Conservation (phyloP, 23 tunicate genomes). For the Ciona savignyi region DNA sequence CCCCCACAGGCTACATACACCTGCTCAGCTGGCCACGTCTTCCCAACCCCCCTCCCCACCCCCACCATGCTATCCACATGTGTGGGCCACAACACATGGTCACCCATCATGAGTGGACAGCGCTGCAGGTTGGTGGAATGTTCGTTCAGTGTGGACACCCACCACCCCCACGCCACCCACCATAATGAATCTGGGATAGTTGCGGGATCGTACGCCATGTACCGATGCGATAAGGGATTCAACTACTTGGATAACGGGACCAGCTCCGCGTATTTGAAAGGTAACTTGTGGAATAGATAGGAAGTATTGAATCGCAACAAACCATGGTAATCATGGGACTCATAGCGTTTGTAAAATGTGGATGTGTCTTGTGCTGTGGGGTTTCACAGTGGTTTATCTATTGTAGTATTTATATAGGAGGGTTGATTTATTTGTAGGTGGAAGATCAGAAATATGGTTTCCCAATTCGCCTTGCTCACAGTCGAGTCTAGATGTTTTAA, state of each 20-base stretch:
- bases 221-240: conserved; percentile 17
- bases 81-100: conserved; percentile 28
- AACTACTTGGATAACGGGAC: background rate
- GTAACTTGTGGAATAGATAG: too few species aligned
- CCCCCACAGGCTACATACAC: conserved; percentile 41
- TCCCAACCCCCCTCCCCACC: conserved; percentile 6
- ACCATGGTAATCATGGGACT: too few species aligned
- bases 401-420: too few species aligned
- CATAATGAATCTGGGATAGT: background rate
- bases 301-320: too few species aligned
- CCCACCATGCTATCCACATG: conserved; percentile 15
- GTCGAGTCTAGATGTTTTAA: too few species aligned
- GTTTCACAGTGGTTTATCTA: too few species aligned
- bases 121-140: conserved; percentile 20
- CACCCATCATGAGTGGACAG: conserved; percentile 14
- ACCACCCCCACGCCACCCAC: conserved; percentile 8
- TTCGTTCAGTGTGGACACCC: background rate
- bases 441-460: too few species aligned
- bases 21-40: conserved; percentile 22
- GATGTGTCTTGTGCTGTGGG: too few species aligned
- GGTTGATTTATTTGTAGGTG: too few species aligned
- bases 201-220: conserved; percentile 10
- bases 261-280: background rate
- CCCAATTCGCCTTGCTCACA: too few species aligned
- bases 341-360: too few species aligned